phyloP scores from a whole-genome alignment of 2,113 vertebrate species.

The Brienomyrus longianalis region DNA sequence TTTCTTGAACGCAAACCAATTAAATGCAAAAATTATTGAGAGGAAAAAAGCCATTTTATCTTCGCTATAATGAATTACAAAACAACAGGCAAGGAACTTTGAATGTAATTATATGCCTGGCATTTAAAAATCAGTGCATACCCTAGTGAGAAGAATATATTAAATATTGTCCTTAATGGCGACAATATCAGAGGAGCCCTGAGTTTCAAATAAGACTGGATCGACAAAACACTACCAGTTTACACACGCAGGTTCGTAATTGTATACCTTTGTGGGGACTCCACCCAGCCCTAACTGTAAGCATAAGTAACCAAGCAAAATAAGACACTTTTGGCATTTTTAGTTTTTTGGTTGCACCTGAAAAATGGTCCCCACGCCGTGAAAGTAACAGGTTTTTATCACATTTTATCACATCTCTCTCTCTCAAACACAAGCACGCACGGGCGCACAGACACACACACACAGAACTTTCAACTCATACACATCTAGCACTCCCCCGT shows the following conservation, averaged over 20 bases:
- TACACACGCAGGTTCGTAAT: not conserved
- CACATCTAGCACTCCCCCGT: not conserved
- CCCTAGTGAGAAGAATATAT: not conserved
- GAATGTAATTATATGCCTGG: not conserved
- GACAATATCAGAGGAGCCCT: not conserved
- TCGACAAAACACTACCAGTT: no score
- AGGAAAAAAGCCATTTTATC: not conserved
- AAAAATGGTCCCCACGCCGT: no score
- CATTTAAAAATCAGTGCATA: constrained; percentile 8
- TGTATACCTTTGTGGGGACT: no score
- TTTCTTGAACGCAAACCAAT: not conserved
- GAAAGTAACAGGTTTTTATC: no score
- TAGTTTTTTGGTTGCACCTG: no score
- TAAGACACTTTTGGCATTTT: no score
- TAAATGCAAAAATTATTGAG: constrained; percentile 2
- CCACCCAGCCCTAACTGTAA: no score
- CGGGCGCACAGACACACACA: not conserved
- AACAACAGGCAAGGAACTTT: not conserved
- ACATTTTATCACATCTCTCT: no score
- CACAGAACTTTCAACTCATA: not conserved
- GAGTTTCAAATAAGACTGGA: not conserved
- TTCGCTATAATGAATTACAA: constrained; percentile 5
- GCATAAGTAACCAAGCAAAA: no score
- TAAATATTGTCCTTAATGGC: not conserved
- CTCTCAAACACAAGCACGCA: not conserved